Evolutionary conservation across 2,797 vertebrate genomes (phyloP).

Genomic region (Lepidocolaptes lacrymiger): DNA sequence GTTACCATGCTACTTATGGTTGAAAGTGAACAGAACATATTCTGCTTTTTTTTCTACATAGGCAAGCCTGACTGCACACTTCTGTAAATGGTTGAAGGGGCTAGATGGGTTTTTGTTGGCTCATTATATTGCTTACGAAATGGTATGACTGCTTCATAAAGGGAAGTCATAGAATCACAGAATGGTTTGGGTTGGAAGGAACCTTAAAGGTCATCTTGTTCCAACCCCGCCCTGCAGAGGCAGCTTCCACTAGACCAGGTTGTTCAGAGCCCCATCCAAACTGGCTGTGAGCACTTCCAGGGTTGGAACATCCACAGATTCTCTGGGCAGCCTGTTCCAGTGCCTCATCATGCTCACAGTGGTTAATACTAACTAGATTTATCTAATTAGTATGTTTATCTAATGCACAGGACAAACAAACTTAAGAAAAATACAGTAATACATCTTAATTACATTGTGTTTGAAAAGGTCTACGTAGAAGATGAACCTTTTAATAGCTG

Average conservation of each 20-base stretch:
- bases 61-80: not conserved
- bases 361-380: not conserved
- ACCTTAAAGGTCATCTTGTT: not conserved
- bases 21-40: not conserved
- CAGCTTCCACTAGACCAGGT: not conserved
- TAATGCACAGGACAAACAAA: not conserved
- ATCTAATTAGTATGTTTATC: not conserved
- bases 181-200: not conserved
- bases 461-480: not conserved
- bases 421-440: not conserved
- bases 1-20: not conserved
- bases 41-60: not conserved
- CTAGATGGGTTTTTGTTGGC: not conserved
- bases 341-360: not conserved
- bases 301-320: not conserved
- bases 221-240: not conserved
- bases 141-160: not conserved
- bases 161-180: not conserved
- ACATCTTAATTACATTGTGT: not conserved
- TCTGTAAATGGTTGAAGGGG: not conserved
- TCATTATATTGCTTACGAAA: accelerated
- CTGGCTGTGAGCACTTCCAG: not conserved
- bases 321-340: not conserved
- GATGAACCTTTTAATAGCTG: not conserved
- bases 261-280: not conserved